Conservation (phyloP, 2,797 vertebrate genomes). For the Scomberomorus guttatus region DNA sequence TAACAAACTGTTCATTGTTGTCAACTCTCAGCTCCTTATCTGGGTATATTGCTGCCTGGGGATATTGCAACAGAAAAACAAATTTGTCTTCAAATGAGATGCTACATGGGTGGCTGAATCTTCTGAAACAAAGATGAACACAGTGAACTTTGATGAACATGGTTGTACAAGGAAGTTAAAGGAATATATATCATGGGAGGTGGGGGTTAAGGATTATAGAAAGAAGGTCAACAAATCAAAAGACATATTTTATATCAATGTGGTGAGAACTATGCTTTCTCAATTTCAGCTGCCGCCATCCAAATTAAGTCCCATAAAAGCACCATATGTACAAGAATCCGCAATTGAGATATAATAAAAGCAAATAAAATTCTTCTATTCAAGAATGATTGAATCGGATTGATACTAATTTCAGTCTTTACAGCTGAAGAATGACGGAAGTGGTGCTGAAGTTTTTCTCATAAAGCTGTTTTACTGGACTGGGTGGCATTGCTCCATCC, state of each 20-base stretch:
- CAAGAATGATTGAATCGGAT: conserved; percentile 47
- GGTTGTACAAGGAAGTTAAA: conserved; percentile 10
- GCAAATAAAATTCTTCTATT: conserved; percentile 43
- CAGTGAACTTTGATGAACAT: conserved; percentile 18
- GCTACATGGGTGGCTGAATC: conserved; percentile 39
- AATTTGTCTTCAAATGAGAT: conserved; percentile 29
- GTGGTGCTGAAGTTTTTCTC: conserved; percentile 70
- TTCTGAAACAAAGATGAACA: conserved; percentile 40
- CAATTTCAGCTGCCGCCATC: conserved; percentile 16
- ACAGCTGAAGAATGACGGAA: conserved; percentile 67
- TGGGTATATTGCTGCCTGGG: conserved; percentile 12
- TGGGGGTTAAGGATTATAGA: conserved; percentile 26
- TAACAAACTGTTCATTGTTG: conserved; percentile 41
- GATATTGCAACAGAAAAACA: conserved; percentile 33
- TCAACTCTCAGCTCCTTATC: conserved; percentile 44
- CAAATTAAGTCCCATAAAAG: conserved; percentile 52
- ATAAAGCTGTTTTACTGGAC: conserved; percentile 75
- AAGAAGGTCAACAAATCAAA: conserved; percentile 32
- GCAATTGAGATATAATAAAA: conserved; percentile 46
- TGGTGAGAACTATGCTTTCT: conserved; percentile 4
- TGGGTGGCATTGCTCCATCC: conserved; percentile 69
- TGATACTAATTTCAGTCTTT: conserved; percentile 72
- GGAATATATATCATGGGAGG: conserved; percentile 27
- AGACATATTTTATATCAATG: conserved; percentile 40
- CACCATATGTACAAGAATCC: conserved; percentile 33